Percentiles rank a stretch among this genome's conserved stretches.
Evolutionary conservation across 2,888 invertebrate genomes (phyloP).

Genomic region (Noctua pronuba): DNA sequence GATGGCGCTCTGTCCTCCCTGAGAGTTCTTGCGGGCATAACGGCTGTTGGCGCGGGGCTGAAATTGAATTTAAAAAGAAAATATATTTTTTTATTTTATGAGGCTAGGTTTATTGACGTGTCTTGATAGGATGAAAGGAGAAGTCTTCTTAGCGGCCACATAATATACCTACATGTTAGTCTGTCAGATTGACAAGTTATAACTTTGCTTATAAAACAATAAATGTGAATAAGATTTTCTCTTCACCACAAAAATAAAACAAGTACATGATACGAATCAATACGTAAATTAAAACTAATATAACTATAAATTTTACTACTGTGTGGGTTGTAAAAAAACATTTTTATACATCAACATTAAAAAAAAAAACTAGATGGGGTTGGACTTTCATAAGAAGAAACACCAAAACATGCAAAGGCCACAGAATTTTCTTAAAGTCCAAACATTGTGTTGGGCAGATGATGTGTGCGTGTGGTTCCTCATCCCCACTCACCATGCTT

Average conservation of each 20-base stretch:
- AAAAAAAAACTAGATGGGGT: not conserved
- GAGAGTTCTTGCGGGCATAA: constrained; percentile 93
- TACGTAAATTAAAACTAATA: not conserved
- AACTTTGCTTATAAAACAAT: not conserved
- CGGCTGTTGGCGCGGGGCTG: constrained; percentile 93
- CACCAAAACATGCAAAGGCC: not conserved
- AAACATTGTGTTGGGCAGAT: not conserved
- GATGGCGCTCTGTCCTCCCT: constrained; percentile 95
- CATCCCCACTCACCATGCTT: constrained; percentile 95
- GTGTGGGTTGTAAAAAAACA: not conserved
- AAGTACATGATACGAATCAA: not conserved
- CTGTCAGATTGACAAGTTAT: not conserved
- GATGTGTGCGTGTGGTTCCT: too few species aligned
- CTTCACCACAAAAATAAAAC: not conserved
- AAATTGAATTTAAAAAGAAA: constrained; percentile 1
- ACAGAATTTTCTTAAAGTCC: not conserved
- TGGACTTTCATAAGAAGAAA: not conserved
- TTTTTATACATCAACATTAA: not conserved
- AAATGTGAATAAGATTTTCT: not conserved
- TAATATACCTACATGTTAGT: not conserved
- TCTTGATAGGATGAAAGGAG: not conserved
- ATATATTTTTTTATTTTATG: not conserved
- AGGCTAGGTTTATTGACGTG: not conserved
- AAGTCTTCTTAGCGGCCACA: not conserved
- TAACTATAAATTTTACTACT: not conserved